These are phyloP conservation scores for Sinocyclocheilus anophthalmus DNA, from an alignment of 2,113 vertebrate genomes.

Conservation along the genomic window DNA sequence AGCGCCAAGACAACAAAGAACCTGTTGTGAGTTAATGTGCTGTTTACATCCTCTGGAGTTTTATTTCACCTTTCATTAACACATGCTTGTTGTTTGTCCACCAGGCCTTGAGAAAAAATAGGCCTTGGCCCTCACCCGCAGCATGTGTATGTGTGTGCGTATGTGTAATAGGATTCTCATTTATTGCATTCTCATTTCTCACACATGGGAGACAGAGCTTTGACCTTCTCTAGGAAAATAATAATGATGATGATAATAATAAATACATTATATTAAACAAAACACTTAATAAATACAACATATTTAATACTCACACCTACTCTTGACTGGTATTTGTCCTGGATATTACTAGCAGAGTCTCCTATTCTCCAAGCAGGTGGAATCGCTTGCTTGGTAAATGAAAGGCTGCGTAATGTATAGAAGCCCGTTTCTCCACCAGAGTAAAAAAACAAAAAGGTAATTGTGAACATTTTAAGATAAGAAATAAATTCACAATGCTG, in stretches of 20 bases:
- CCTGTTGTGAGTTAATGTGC: constrained; percentile 55
- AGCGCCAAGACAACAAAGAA: constrained; percentile 48
- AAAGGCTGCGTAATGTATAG: not conserved
- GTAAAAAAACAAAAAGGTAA: not conserved
- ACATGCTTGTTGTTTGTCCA: constrained; percentile 50
- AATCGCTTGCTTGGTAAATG: constrained; percentile 49
- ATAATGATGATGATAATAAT: constrained; percentile 41
- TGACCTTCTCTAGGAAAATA: constrained; percentile 40
- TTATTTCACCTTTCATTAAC: constrained; percentile 61
- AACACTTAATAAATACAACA: constrained; percentile 32
- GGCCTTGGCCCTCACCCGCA: not conserved
- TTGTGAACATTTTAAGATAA: not conserved
- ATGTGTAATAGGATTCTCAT: constrained; percentile 33
- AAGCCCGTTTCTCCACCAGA: not conserved
- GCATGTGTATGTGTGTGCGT: not conserved
- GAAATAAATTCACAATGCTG: not conserved
- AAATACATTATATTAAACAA: constrained; percentile 31
- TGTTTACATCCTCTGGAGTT: constrained; percentile 60
- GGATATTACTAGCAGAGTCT: constrained; percentile 48
- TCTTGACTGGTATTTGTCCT: constrained; percentile 50
- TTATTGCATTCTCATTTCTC: constrained; percentile 53
- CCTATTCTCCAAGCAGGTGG: constrained; percentile 48
- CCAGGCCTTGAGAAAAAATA: constrained; percentile 37
- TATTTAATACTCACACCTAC: constrained; percentile 52
- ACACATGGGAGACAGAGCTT: constrained; percentile 44